Percentiles rank a stretch among this genome's conserved stretches.
Conservation (phyloP, 2,797 vertebrate genomes). For the Falco concolor region DNA sequence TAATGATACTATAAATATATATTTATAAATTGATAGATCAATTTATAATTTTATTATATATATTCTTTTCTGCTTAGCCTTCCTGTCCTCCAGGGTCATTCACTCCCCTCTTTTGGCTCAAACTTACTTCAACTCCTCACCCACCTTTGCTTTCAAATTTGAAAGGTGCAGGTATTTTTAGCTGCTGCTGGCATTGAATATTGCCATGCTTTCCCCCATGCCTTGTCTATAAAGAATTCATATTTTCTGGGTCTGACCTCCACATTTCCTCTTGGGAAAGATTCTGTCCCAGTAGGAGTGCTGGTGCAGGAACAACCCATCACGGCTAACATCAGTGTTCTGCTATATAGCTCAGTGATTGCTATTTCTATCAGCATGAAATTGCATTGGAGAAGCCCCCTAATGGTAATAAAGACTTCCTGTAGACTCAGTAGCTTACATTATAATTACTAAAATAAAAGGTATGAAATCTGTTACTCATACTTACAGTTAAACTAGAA, state of each 20-base stretch:
- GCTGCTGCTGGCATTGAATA: neutral
- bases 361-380: neutral
- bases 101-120: neutral
- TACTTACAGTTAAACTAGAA: neutral
- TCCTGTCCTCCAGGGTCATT: fast-evolving
- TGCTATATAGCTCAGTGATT: neutral
- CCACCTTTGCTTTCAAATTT: neutral
- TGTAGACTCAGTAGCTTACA: neutral
- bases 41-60: no score
- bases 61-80: neutral
- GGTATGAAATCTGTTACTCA: neutral
- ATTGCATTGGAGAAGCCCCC: neutral
- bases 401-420: neutral
- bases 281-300: neutral
- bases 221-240: neutral
- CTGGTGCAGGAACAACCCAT: neutral
- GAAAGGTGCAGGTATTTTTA: neutral
- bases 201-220: neutral
- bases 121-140: neutral
- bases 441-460: neutral
- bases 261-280: neutral
- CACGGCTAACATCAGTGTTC: neutral
- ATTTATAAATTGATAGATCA: no score
- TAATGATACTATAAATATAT: no score
- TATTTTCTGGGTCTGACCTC: neutral